These are phyloP conservation scores for Terrapene triunguis DNA, from an alignment of 2,113 vertebrate genomes.

Conservation along the genomic window DNA sequence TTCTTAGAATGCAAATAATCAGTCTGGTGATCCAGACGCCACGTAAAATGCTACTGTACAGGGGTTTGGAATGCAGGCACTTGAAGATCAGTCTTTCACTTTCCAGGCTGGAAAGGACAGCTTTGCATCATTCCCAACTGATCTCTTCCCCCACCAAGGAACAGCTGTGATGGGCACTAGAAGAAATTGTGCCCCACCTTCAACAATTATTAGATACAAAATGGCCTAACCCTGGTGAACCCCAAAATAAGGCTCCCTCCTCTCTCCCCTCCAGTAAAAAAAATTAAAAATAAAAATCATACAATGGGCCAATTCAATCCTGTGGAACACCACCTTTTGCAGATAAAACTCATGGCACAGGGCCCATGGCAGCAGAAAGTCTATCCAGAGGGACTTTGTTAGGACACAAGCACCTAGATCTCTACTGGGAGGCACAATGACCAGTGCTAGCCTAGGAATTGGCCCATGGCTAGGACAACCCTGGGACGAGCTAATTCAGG, in stretches of 20 bases:
- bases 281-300: not conserved
- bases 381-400: not conserved
- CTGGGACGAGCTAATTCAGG: not conserved
- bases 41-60: not conserved
- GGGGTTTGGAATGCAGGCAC: not conserved
- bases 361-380: not conserved
- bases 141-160: not conserved
- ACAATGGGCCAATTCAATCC: not conserved
- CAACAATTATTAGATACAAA: not conserved
- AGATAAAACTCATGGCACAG: not conserved
- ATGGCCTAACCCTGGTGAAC: not conserved
- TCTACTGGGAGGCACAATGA: not conserved
- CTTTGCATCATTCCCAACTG: not conserved
- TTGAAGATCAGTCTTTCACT: not conserved
- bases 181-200: not conserved
- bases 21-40: not conserved
- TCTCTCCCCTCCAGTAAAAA: not conserved
- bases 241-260: not conserved
- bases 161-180: not conserved
- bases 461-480: too few relatives aligned
- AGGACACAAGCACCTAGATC: not conserved
- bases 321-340: not conserved
- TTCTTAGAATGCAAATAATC: not conserved
- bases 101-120: not conserved
- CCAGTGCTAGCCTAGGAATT: not conserved